A percentile compares a stretch with the other conserved stretches of the same genome.
Evolutionary conservation across 2,888 invertebrate genomes (phyloP).

Genomic region (Sympetrum striolatum): DNA sequence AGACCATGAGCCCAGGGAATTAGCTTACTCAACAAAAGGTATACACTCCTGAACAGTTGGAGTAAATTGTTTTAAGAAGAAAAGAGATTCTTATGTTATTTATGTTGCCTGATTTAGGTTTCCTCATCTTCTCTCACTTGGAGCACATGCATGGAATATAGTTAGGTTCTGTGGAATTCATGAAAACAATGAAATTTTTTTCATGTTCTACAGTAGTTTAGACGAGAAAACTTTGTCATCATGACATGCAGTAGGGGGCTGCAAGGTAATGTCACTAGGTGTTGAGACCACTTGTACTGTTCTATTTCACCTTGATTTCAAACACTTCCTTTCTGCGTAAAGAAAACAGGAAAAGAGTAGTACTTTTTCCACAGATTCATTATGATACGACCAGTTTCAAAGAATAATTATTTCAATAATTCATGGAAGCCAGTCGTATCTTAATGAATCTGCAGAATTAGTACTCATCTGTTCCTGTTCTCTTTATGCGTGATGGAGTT

Average conservation of each 20-base stretch:
- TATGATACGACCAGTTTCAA: too few relatives aligned
- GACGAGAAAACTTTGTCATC: conserved; percentile 22
- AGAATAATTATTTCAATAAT: too few relatives aligned
- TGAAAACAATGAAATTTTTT: conserved; percentile 22
- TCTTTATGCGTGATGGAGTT: too few relatives aligned
- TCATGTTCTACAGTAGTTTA: conserved; percentile 30
- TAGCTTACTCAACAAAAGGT: not conserved
- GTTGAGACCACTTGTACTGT: not conserved
- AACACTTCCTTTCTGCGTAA: not conserved
- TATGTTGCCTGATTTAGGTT: not conserved
- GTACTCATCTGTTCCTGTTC: too few relatives aligned
- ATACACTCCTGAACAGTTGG: too few relatives aligned
- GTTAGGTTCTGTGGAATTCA: conserved; percentile 39
- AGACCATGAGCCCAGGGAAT: not conserved
- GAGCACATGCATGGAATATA: conserved; percentile 14
- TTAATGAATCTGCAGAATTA: too few relatives aligned
- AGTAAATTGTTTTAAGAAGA: not conserved
- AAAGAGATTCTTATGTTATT: not conserved
- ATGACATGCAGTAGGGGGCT: conserved; percentile 39
- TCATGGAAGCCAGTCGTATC: too few relatives aligned
- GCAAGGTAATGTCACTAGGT: conserved; percentile 21
- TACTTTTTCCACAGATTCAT: too few relatives aligned
- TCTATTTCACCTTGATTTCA: too few relatives aligned
- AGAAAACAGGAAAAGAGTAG: too few relatives aligned
- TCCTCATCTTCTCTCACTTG: conserved; percentile 31